Evolutionary conservation across 2,797 vertebrate genomes (phyloP).

Genomic region (Sebastolobus alascanus): DNA sequence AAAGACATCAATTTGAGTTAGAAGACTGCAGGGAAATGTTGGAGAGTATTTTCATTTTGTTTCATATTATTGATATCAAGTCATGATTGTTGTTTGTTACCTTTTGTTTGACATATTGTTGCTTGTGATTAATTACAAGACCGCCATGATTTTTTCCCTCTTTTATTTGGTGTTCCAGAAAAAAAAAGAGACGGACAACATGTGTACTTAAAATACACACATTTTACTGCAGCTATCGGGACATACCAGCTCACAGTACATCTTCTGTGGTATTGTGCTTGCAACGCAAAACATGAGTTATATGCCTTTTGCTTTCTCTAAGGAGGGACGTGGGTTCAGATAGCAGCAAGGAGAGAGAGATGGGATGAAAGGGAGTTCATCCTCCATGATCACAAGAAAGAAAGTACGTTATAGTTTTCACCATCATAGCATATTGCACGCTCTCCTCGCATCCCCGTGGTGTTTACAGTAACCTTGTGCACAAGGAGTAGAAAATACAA

Average conservation of each 20-base stretch:
- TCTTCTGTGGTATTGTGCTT: constrained; percentile 31
- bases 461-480: constrained; percentile 56
- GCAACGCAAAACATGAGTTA: constrained; percentile 47
- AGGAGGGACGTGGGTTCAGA: constrained; percentile 49
- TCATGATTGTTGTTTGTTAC: not conserved
- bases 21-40: not conserved
- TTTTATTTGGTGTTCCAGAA: not conserved
- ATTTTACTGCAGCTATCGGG: constrained; percentile 75
- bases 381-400: constrained; percentile 39
- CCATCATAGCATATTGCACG: constrained; percentile 24
- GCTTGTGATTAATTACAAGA: not conserved
- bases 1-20: not conserved
- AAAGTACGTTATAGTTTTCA: constrained; percentile 47
- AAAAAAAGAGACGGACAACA: not conserved
- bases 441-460: constrained; percentile 50
- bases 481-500: constrained; percentile 58
- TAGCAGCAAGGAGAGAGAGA: constrained; percentile 63
- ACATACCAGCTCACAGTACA: constrained; percentile 50
- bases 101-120: not conserved
- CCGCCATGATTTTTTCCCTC: not conserved
- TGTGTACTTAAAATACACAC: constrained; percentile 68
- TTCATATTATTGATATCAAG: not conserved
- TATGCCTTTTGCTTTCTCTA: constrained; percentile 41
- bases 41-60: not conserved
- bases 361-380: constrained; percentile 49